Conservation (phyloP, 2,888 invertebrate species). For the Eulithis prunata region DNA sequence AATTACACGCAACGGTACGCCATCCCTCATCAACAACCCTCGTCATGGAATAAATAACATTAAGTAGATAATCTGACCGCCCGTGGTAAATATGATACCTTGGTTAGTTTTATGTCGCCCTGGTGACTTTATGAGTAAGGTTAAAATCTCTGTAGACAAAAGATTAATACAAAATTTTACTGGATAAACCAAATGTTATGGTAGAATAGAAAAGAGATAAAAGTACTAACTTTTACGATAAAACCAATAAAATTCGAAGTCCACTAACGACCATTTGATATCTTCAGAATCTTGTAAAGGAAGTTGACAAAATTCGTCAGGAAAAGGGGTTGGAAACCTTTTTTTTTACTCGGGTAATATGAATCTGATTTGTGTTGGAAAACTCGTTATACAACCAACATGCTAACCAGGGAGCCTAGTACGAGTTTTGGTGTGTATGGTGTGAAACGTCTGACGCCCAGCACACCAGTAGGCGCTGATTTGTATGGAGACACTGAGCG, state of each 20-base stretch:
- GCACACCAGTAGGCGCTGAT: too few species aligned
- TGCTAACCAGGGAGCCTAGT: too few species aligned
- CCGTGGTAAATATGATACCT: constrained; percentile 57
- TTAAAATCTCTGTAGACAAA: constrained; percentile 3
- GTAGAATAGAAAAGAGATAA: constrained; percentile 3
- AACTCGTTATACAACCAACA: not conserved
- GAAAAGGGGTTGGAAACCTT: constrained; percentile 28
- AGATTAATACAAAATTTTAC: not conserved
- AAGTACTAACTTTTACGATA: not conserved
- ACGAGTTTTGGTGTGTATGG: too few species aligned
- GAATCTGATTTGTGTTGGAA: constrained; percentile 8
- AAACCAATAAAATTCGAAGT: constrained; percentile 6
- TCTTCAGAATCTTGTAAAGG: constrained; percentile 44
- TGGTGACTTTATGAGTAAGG: constrained; percentile 45
- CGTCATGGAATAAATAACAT: constrained; percentile 62
- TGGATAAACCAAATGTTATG: not conserved
- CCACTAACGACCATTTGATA: constrained; percentile 52
- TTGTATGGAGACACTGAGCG: too few species aligned
- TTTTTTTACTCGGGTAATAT: constrained; percentile 20
- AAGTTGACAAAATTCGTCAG: constrained; percentile 31
- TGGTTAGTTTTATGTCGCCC: constrained; percentile 51
- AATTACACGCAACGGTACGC: constrained; percentile 62
- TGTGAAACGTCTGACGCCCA: too few species aligned
- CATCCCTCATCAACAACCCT: constrained; percentile 70
- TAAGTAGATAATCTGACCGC: constrained; percentile 58